phyloP scores from a whole-genome alignment of 2,113 vertebrate genomes.

The Dicentrarchus labrax region DNA sequence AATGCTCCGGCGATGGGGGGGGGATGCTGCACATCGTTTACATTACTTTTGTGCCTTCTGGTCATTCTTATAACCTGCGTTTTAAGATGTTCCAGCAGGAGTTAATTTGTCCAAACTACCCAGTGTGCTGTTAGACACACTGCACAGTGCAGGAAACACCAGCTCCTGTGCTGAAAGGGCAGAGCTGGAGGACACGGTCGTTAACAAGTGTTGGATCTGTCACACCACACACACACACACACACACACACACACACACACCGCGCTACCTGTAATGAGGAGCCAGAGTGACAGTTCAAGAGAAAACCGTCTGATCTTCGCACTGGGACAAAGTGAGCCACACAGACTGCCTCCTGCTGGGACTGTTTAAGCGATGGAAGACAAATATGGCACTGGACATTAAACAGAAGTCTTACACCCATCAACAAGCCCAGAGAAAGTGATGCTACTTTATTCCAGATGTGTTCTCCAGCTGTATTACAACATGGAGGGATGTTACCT shows the following conservation, averaged over 20 bases:
- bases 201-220: no score
- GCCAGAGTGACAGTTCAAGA: slow-evolving; percentile 14
- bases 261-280: slow-evolving; percentile 28
- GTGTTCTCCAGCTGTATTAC: background rate
- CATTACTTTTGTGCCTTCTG: no score
- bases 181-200: no score
- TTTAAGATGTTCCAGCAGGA: no score
- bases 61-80: no score
- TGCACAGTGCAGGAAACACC: no score
- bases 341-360: background rate
- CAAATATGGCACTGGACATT: background rate
- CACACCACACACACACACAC: slow-evolving; percentile 3
- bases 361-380: background rate
- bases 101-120: no score
- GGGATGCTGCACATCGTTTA: no score
- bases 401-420: background rate
- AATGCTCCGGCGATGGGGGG: no score
- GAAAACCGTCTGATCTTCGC: slow-evolving; percentile 43
- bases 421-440: background rate
- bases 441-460: background rate
- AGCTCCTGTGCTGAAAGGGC: no score
- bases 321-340: background rate
- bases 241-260: background rate
- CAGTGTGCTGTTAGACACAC: no score
- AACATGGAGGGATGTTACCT: background rate